Evolutionary conservation across 1,140 invertebrate species (phyloP).

Genomic region (Hyphantria cunea): DNA sequence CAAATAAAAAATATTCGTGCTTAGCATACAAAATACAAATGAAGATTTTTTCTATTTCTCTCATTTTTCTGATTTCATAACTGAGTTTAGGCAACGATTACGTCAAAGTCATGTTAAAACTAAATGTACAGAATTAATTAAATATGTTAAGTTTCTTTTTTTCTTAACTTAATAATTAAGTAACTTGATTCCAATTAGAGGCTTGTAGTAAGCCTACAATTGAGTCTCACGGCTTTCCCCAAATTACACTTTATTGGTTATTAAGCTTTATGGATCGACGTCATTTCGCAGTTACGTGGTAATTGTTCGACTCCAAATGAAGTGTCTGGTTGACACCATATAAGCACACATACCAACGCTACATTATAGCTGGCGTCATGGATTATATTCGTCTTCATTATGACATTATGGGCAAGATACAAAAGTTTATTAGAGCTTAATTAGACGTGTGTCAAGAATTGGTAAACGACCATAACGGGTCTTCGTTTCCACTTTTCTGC

Average conservation of each 20-base stretch:
- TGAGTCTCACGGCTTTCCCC: conserved; percentile 14
- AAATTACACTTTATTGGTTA: conserved; percentile 26
- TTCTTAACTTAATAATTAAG: conserved; percentile 13
- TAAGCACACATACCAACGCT: neutral
- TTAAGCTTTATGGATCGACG: conserved; percentile 20
- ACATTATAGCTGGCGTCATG: neutral
- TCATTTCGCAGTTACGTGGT: conserved; percentile 33
- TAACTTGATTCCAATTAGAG: conserved; percentile 24
- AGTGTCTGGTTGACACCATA: conserved; percentile 1
- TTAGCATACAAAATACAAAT: too few relatives aligned
- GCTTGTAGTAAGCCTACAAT: conserved; percentile 20
- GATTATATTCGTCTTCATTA: neutral
- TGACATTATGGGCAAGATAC: neutral
- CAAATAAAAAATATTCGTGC: too few relatives aligned
- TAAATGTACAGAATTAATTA: neutral
- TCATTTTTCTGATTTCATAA: too few relatives aligned
- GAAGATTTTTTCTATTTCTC: too few relatives aligned
- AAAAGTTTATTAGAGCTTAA: too few relatives aligned
- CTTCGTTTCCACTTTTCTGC: too few relatives aligned
- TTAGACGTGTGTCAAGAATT: too few relatives aligned
- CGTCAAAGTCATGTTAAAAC: too few relatives aligned
- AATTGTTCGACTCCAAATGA: conserved; percentile 29
- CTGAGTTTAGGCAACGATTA: too few relatives aligned
- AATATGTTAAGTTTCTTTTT: neutral
- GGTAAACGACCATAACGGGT: too few relatives aligned